phyloP scores from a whole-genome alignment of 2,888 invertebrate genomes.

The Toxonevra muliebris region DNA sequence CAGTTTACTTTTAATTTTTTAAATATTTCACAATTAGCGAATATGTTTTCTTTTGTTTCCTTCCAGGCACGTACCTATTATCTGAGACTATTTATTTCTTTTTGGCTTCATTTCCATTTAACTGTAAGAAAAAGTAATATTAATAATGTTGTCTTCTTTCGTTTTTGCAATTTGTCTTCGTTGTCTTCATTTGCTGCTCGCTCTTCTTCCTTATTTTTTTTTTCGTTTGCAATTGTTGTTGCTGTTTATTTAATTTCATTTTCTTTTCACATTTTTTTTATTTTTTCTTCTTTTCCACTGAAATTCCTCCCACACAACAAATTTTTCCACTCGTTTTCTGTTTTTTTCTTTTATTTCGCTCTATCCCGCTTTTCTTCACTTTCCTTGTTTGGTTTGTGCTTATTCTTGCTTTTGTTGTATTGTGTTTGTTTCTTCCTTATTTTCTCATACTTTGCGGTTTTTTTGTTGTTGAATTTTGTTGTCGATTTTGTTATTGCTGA shows the following conservation, averaged over 20 bases:
- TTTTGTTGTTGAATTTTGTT: not conserved
- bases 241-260: not conserved
- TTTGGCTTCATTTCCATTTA: too few species aligned
- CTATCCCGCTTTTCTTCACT: not conserved
- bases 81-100: too few species aligned
- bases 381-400: not conserved
- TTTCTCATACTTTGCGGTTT: not conserved
- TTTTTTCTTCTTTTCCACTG: not conserved
- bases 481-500: not conserved
- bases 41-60: too few species aligned
- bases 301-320: not conserved
- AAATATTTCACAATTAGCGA: not conserved
- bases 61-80: too few species aligned
- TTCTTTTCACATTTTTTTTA: not conserved
- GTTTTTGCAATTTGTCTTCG: not conserved
- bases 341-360: not conserved
- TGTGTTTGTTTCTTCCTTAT: not conserved
- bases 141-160: too few species aligned
- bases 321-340: not conserved
- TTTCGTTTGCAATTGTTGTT: not conserved
- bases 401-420: not conserved
- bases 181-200: not conserved
- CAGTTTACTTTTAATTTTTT: not conserved
- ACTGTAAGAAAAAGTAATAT: too few species aligned
- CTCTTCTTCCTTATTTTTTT: not conserved